Conservation (phyloP, 1,140 invertebrate species). For the Aphelenchoides avenae region DNA sequence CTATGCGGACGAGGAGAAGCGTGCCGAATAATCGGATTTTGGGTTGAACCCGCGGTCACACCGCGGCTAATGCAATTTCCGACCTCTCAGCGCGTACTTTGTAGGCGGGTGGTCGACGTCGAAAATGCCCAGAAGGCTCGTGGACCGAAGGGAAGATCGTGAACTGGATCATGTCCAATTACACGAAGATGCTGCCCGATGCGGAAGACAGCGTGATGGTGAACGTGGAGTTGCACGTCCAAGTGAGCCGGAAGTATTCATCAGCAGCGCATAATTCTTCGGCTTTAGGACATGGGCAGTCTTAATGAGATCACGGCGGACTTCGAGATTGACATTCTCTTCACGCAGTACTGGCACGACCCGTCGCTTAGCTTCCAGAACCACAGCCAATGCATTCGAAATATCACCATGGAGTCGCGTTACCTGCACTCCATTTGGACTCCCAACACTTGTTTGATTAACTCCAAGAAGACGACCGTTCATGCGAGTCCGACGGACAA, state of each 20-base stretch:
- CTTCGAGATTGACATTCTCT: slow-evolving; percentile 58
- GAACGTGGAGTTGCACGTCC: slow-evolving; percentile 53
- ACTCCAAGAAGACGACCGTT: slow-evolving; percentile 50
- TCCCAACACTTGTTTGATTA: slow-evolving; percentile 57
- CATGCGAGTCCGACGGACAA: slow-evolving; percentile 58
- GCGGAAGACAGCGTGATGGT: slow-evolving; percentile 51
- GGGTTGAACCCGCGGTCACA: too few relatives aligned
- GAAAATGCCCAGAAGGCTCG: slow-evolving; percentile 49
- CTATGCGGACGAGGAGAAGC: too few relatives aligned
- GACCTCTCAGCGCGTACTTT: too few relatives aligned
- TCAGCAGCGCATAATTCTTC: neutral
- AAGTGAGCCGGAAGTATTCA: slow-evolving; percentile 25
- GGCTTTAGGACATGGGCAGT: slow-evolving; percentile 52
- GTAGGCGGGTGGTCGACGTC: slow-evolving; percentile 22
- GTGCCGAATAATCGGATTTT: too few relatives aligned
- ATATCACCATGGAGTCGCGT: slow-evolving; percentile 58
- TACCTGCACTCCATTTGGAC: slow-evolving; percentile 52
- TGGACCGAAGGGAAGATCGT: slow-evolving; percentile 53
- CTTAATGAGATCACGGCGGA: slow-evolving; percentile 57
- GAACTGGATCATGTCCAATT: slow-evolving; percentile 47
- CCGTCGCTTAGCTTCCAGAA: slow-evolving; percentile 48
- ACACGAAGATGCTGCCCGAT: slow-evolving; percentile 55
- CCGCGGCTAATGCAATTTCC: too few relatives aligned
- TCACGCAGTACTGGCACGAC: slow-evolving; percentile 59
- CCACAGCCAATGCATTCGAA: slow-evolving; percentile 54